Base-by-base conservation (phyloP, 92 coral and sea anemone genomes). In the Zoanthus solanderi region DNA sequence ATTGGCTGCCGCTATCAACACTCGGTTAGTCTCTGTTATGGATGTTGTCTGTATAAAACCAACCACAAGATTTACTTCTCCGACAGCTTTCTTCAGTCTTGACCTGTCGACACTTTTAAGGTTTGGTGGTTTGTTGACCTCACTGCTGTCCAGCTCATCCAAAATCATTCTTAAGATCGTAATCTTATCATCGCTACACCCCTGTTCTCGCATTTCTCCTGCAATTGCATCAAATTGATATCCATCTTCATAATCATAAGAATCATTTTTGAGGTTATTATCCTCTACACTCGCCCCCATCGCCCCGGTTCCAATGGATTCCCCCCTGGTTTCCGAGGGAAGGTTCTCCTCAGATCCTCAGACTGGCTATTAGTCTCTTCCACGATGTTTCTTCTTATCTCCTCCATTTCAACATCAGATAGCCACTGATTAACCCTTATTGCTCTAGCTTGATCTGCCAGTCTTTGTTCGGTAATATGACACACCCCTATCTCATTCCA, bases 351-450 rank as follows among this genome's bases (percentile, higher is more conserved):
- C 69, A 63, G 23, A 63, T 18, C 69, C 28, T 63, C 69, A 63
- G 23, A 63, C 69, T 63, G 46, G 78, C 67, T 58, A 78, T 52
- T 78, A 47, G 28, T 60, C 71, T 44, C 71, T 5, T 66, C 74
- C 32, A 34, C 52, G 72, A 88, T 79, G 74, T 63, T 84, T 37
- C 89, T 15, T 80, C 78, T 76, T 73, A 83, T 80, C 67, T 88
- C 83, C 48, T 88, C 91, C 7, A 82, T 88, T 88, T 72, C 88
- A 48, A 88, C 79, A 11, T 84, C 30, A 83, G 88, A 37, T 73
- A 89, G 57, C 88, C 91, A 89, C 29, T 88, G 88, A 52, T 84
- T 83, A 53, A 50, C 63, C 72, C 84, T 83, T 68, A 83, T 89
- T 47, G 88, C 77, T 61, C 88, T 84, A 29, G 45, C 88, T 84